These are phyloP conservation scores for Orcinus orca DNA, from an alignment of 2,113 vertebrate genomes.

Conservation along the genomic window DNA sequence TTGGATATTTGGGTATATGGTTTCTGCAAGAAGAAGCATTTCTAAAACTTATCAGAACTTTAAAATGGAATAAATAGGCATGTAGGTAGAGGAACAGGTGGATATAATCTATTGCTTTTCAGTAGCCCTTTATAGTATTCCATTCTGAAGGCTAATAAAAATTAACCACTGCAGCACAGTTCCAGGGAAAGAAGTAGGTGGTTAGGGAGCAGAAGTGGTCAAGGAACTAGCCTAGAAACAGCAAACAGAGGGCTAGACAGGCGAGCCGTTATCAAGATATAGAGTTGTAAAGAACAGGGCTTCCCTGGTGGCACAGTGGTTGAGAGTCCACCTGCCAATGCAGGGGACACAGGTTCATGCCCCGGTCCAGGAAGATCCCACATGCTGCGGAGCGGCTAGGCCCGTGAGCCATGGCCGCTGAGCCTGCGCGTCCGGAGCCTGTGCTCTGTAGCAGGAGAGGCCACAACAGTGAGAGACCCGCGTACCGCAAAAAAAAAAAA, in stretches of 20 bases:
- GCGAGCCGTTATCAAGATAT: background rate
- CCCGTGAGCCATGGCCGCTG: no score
- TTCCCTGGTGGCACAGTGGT: no score
- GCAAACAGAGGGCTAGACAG: background rate
- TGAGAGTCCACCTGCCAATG: no score
- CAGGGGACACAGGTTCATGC: no score
- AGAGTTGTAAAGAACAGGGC: background rate
- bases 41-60: background rate
- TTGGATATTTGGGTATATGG: background rate
- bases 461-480: no score
- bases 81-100: background rate
- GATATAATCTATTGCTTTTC: background rate
- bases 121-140: background rate
- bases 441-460: no score
- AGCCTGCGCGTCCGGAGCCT: no score
- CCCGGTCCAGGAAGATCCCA: no score
- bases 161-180: background rate
- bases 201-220: background rate
- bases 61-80: background rate
- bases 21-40: background rate
- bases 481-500: no score
- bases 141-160: background rate
- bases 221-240: background rate
- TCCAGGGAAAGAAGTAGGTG: background rate
- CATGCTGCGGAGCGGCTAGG: no score